These are phyloP conservation scores for Marasmarcha lunaedactyla DNA, from an alignment of 2,888 invertebrate species.

Conservation along the genomic window DNA sequence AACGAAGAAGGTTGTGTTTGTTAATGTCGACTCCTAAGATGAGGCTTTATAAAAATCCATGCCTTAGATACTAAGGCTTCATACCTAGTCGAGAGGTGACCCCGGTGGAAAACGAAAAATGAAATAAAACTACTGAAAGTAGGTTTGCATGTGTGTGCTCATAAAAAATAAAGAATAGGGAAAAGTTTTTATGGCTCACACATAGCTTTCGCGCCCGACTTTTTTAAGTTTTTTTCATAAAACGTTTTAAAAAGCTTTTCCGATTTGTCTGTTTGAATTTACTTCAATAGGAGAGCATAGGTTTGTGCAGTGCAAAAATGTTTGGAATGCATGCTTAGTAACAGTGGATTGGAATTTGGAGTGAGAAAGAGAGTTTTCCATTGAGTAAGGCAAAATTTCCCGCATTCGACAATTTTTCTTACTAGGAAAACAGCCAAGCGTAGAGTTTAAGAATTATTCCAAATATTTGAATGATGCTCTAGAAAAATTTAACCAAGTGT, in stretches of 20 bases:
- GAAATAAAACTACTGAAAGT: constrained; percentile 17
- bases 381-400: constrained; percentile 61
- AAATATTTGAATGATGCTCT: constrained; percentile 25
- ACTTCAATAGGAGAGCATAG: constrained; percentile 44
- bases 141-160: constrained; percentile 16
- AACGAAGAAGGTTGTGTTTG: no score
- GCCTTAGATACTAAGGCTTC: constrained; percentile 32
- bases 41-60: constrained; percentile 38
- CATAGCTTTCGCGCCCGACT: no score
- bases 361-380: constrained; percentile 23
- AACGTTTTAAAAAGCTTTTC: constrained; percentile 57
- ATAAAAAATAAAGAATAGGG: constrained; percentile 9
- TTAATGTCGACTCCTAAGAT: no score
- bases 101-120: not conserved
- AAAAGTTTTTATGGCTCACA: constrained; percentile 23
- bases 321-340: constrained; percentile 21
- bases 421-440: constrained; percentile 40
- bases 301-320: constrained; percentile 34
- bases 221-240: constrained; percentile 41
- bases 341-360: constrained; percentile 7
- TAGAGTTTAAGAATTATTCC: constrained; percentile 27
- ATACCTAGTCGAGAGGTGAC: constrained; percentile 19
- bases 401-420: constrained; percentile 62
- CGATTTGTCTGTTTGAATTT: constrained; percentile 62
- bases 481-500: not conserved